Base-by-base conservation (phyloP, 2,797 vertebrate genomes). In the Chaetodon trifasciatus region DNA sequence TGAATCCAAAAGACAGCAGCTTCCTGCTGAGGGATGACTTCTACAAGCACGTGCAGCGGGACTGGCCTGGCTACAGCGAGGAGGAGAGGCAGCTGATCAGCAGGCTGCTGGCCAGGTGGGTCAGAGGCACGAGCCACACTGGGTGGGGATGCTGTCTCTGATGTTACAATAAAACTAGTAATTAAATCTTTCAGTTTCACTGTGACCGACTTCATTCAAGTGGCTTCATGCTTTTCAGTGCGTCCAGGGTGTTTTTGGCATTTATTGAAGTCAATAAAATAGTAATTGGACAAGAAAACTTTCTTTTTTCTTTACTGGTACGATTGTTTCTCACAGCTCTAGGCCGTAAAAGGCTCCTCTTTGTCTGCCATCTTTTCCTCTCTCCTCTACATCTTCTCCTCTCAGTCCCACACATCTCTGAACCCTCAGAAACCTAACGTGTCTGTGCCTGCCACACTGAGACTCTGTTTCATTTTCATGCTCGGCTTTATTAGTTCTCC, bases 1-100 rank as follows among this genome's bases (percentile, higher is more conserved):
- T 94, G 55, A 96, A 95, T 74, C 91, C 91, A 32, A 92, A 94
- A 88, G 95, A 96, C 83, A 93, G 92, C 86, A 95, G 95, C 88
- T 96, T 92, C 86, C 75, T 89, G 57, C 79, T 95, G 76, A 95
- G 82, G 88, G 96, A 96, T 12, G 93, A 94, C 9, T 89, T 94
- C 75, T 94, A 85, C 78, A 90, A 81, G 65, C 86, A 85, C 0
- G 90, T 94, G 28, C 94, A 91, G 74, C 93, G 81, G 72, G 95
- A 96, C 86, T 96, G 96, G 96, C 92, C 94, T 0, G 92, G 92
- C 52, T 94, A 95, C 84, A 84, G 67, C 1, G 94, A 95, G 42
- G 95, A 96, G 63, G 95, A 96, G 86, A 94, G 61, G 79, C 94
- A 92, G 86, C 88, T 93, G n/a, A 84, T 96, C 76, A 81, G 83